Conservation (phyloP, 2,797 vertebrate genomes). For the Rhinella marina region DNA sequence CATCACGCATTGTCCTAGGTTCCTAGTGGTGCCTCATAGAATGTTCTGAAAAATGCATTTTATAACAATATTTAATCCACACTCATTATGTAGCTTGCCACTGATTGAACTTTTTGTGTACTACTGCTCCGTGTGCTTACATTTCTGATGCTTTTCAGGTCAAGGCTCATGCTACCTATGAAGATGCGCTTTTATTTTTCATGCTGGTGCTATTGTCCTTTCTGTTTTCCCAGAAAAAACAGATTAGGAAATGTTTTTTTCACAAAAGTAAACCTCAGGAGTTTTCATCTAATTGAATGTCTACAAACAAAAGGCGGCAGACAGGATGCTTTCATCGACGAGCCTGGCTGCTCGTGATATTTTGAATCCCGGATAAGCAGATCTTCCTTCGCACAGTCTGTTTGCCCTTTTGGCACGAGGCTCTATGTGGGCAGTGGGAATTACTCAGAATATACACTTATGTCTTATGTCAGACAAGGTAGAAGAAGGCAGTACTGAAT, state of each 20-base stretch:
- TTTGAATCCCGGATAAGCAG: constrained; percentile 33
- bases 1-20: background rate
- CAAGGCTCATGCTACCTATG: background rate
- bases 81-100: no score
- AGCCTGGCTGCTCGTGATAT: constrained; percentile 21
- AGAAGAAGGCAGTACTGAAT: constrained; percentile 17
- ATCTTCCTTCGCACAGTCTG: constrained; percentile 41
- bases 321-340: constrained; percentile 46
- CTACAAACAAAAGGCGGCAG: constrained; percentile 32
- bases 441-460: constrained; percentile 13
- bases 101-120: no score
- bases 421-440: constrained; percentile 39
- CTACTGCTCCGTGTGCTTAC: no score
- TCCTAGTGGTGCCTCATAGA: no score
- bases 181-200: background rate
- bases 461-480: constrained; percentile 31
- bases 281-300: constrained; percentile 26
- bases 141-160: no score
- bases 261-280: constrained; percentile 28
- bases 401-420: constrained; percentile 40
- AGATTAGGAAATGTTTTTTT: constrained; percentile 27
- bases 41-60: no score
- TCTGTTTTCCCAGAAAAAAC: constrained; percentile 26
- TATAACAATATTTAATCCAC: no score
- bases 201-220: background rate